A percentile compares a stretch with the other conserved stretches of the same genome.
Conservation (phyloP, 2,888 invertebrate genomes). For the Kuschelorhynchus macadamiae region DNA sequence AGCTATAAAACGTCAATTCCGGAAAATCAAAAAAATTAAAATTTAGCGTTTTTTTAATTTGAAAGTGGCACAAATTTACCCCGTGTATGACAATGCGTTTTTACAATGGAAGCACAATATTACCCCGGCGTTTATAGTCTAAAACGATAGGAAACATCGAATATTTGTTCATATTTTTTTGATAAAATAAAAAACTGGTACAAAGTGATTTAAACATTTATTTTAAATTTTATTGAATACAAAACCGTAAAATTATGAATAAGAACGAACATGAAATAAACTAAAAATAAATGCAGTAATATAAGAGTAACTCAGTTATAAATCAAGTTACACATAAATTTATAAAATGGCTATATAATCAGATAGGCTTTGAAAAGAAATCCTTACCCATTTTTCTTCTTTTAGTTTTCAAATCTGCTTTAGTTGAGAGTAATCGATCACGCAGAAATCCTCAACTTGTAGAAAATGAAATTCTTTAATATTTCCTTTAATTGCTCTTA, state of each 20-base stretch:
- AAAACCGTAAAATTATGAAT: not conserved
- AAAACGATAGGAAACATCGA: too few species aligned
- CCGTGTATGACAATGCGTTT: too few species aligned
- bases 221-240: not conserved
- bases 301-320: not conserved
- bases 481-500: conserved; percentile 4
- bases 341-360: not conserved
- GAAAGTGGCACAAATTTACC: too few species aligned
- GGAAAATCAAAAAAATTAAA: too few species aligned
- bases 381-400: conserved; percentile 1
- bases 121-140: too few species aligned
- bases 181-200: too few species aligned
- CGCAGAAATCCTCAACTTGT: conserved; percentile 7
- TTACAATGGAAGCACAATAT: too few species aligned
- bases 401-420: not conserved
- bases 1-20: too few species aligned
- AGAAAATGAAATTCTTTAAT: conserved; percentile 7
- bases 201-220: too few species aligned
- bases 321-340: conserved; percentile 1
- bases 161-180: too few species aligned
- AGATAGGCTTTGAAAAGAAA: conserved; percentile 4
- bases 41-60: too few species aligned
- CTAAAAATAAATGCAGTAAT: not conserved
- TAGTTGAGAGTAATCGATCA: conserved; percentile 4
- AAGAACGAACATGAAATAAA: conserved; percentile 2